Evolutionary conservation across 1,140 invertebrate genomes (phyloP).

Genomic region (Drosophila ogumai): DNA sequence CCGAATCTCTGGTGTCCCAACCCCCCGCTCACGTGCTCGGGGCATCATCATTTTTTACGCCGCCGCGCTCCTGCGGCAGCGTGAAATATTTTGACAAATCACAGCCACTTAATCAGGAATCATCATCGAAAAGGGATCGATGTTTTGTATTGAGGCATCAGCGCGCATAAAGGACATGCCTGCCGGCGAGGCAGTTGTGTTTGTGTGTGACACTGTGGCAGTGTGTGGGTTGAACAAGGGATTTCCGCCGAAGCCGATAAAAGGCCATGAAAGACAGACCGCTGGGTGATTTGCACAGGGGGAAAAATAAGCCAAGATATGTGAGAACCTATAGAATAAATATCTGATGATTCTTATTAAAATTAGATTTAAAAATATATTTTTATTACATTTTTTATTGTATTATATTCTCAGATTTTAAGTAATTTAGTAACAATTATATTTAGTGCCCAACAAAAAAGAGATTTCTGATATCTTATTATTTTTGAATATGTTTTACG

Average conservation of each 20-base stretch:
- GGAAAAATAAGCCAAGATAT: background rate
- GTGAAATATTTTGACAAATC: conserved; percentile 84
- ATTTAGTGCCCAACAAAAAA: background rate
- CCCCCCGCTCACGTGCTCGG: conserved; percentile 64
- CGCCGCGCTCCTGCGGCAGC: conserved; percentile 39
- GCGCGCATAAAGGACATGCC: conserved; percentile 59
- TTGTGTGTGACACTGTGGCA: conserved; percentile 8
- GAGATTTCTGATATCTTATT: background rate
- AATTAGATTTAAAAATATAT: background rate
- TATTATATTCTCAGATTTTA: no score
- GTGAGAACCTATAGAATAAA: no score
- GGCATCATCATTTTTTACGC: conserved; percentile 13
- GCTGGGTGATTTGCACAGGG: conserved; percentile 21
- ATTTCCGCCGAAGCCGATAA: conserved; percentile 69
- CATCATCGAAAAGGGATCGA: conserved; percentile 82
- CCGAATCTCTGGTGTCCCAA: conserved; percentile 28
- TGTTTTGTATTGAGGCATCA: conserved; percentile 78
- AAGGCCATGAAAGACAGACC: conserved; percentile 36
- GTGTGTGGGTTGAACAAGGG: conserved; percentile 71
- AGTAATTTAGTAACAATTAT: background rate
- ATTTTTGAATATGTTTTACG: background rate
- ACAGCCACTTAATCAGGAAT: conserved; percentile 84
- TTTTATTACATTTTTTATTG: background rate
- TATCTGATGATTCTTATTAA: no score
- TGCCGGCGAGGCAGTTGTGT: conserved; percentile 3